phyloP scores from a whole-genome alignment of 2,113 vertebrate genomes.

The Phycodurus eques region DNA sequence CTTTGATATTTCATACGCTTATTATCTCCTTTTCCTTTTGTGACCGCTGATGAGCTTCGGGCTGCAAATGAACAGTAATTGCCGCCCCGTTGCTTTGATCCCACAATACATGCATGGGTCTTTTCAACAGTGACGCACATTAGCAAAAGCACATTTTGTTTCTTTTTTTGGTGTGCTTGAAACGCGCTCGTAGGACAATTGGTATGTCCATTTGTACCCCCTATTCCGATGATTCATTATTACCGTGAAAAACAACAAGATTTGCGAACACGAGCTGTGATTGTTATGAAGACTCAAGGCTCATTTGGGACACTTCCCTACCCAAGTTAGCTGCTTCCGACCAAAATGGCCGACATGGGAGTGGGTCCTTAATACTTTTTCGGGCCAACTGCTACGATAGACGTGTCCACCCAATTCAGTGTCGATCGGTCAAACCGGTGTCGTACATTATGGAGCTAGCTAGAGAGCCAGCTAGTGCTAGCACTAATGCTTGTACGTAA shows the following conservation, averaged over 20 bases:
- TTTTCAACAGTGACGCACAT: conserved; percentile 71
- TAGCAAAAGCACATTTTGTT: conserved; percentile 26
- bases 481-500: too few species aligned
- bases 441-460: neutral
- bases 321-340: neutral
- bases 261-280: neutral
- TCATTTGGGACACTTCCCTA: neutral
- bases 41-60: conserved; percentile 68
- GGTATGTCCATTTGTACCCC: neutral
- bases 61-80: conserved; percentile 77
- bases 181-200: conserved; percentile 11
- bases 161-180: conserved; percentile 54
- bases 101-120: conserved; percentile 51
- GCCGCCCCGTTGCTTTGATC: conserved; percentile 68
- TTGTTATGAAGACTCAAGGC: neutral
- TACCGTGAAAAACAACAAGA: neutral
- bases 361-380: neutral
- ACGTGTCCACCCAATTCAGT: neutral
- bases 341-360: neutral
- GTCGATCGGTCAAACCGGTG: neutral
- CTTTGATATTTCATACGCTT: conserved; percentile 72
- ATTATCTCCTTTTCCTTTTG: conserved; percentile 74
- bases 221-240: neutral
- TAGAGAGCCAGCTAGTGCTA: too few species aligned
- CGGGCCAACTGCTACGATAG: neutral